phyloP scores from a whole-genome alignment of 1,140 invertebrate species.

The Eueides isabella region DNA sequence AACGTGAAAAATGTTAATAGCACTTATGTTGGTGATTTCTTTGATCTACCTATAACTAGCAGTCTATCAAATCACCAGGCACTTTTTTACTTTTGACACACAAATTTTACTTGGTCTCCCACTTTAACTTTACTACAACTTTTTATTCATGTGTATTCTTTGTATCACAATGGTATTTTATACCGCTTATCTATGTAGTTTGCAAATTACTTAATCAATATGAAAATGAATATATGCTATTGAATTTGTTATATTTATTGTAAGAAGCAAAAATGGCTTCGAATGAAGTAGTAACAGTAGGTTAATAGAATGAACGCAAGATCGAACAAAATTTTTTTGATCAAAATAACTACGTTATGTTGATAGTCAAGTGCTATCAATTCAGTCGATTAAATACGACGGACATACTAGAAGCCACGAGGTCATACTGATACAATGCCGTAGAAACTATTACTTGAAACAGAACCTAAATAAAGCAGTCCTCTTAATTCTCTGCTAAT shows the following conservation, averaged over 20 bases:
- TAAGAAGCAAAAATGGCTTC: no score
- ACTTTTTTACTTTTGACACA: no score
- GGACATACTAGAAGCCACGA: slow-evolving; percentile 12
- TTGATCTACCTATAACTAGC: slow-evolving; percentile 24
- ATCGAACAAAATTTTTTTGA: background rate
- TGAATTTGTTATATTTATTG: no score
- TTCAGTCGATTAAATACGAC: slow-evolving; percentile 5
- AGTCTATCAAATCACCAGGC: slow-evolving; percentile 41
- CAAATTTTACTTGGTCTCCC: slow-evolving; percentile 39
- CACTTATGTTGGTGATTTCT: background rate
- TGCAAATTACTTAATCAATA: no score
- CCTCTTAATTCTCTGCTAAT: slow-evolving; percentile 18
- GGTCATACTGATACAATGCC: slow-evolving; percentile 28
- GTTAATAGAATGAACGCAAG: background rate
- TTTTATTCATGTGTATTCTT: background rate
- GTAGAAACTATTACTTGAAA: slow-evolving; percentile 28
- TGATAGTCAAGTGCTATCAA: background rate
- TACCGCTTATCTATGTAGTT: background rate
- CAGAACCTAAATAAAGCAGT: slow-evolving; percentile 28
- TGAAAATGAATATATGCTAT: no score
- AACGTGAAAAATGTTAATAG: background rate
- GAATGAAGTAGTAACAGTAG: background rate
- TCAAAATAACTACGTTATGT: background rate
- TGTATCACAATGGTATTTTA: background rate
- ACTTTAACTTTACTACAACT: no score